These are phyloP conservation scores for Sandelia bainsii DNA, from an alignment of 2,797 vertebrate genomes.

Conservation along the genomic window DNA sequence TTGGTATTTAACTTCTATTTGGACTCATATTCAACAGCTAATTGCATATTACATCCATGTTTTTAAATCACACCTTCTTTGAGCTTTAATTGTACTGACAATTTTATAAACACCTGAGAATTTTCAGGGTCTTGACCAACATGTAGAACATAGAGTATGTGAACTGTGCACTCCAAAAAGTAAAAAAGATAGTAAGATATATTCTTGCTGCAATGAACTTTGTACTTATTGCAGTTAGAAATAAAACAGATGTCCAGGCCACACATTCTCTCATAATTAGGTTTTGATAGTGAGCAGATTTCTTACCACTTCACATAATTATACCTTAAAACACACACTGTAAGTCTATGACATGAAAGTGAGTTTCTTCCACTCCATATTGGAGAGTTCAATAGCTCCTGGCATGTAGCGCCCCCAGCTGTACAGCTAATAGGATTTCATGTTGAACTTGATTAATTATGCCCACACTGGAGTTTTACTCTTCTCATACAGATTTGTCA, in stretches of 20 bases:
- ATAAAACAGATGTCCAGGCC: conserved; percentile 43
- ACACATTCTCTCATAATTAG: conserved; percentile 31
- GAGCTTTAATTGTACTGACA: neutral
- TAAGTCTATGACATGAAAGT: conserved; percentile 32
- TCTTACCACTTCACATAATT: conserved; percentile 46
- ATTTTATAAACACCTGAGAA: neutral
- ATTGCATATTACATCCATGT: conserved; percentile 1
- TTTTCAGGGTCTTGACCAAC: neutral
- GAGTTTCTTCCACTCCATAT: conserved; percentile 12
- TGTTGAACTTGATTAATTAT: conserved; percentile 31
- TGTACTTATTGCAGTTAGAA: conserved; percentile 19
- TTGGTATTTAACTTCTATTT: conserved; percentile 11
- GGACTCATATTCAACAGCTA: neutral
- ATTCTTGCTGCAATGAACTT: conserved; percentile 13
- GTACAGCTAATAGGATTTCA: conserved; percentile 64
- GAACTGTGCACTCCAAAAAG: conserved; percentile 8
- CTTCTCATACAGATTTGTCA: conserved; percentile 34
- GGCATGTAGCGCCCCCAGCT: conserved; percentile 77
- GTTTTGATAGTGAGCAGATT: conserved; percentile 53
- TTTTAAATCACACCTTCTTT: neutral
- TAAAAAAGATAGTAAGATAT: conserved; percentile 11
- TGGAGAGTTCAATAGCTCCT: conserved; percentile 34
- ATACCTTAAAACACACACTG: conserved; percentile 23
- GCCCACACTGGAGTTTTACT: conserved; percentile 27
- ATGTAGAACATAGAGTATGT: conserved; percentile 1